Conservation (phyloP, 2,888 invertebrate species). For the Dolichopus griseipennis region DNA sequence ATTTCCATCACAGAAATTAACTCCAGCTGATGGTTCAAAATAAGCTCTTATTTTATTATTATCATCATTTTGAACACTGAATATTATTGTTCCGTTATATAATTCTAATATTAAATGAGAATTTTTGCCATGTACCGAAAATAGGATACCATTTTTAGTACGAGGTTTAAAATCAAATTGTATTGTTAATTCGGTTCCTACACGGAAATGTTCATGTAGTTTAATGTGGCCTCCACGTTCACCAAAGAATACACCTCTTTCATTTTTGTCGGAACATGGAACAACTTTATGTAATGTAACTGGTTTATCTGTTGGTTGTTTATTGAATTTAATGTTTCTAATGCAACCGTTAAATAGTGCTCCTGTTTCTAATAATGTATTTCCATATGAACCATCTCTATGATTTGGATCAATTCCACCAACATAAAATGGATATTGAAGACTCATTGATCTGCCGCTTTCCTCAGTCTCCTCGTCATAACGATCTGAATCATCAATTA, state of each 20-base stretch:
- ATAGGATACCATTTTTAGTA: conserved; percentile 70
- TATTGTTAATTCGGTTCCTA: conserved; percentile 70
- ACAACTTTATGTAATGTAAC: conserved; percentile 54
- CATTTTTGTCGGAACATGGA: conserved; percentile 70
- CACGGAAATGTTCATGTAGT: conserved; percentile 60
- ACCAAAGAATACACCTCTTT: conserved; percentile 77
- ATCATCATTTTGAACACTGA: conserved; percentile 69
- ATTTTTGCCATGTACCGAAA: conserved; percentile 70
- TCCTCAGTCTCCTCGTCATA: conserved; percentile 49
- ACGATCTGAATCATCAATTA: conserved; percentile 30
- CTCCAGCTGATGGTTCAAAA: conserved; percentile 56
- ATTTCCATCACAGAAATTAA: conserved; percentile 82
- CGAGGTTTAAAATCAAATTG: conserved; percentile 81
- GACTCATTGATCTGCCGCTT: conserved; percentile 48
- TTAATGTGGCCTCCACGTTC: conserved; percentile 66
- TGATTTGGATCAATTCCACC: conserved; percentile 60
- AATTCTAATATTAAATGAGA: conserved; percentile 84
- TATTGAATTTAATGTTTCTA: conserved; percentile 63
- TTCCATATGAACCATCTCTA: conserved; percentile 43
- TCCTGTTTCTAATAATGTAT: conserved; percentile 30
- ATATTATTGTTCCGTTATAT: conserved; percentile 72
- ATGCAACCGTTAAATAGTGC: conserved; percentile 78
- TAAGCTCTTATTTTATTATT: conserved; percentile 64
- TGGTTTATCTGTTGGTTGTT: conserved; percentile 54
- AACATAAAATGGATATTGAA: conserved; percentile 65